These are phyloP conservation scores for Steinernema hermaphroditum DNA, from an alignment of 2,888 invertebrate species.

Conservation along the genomic window DNA sequence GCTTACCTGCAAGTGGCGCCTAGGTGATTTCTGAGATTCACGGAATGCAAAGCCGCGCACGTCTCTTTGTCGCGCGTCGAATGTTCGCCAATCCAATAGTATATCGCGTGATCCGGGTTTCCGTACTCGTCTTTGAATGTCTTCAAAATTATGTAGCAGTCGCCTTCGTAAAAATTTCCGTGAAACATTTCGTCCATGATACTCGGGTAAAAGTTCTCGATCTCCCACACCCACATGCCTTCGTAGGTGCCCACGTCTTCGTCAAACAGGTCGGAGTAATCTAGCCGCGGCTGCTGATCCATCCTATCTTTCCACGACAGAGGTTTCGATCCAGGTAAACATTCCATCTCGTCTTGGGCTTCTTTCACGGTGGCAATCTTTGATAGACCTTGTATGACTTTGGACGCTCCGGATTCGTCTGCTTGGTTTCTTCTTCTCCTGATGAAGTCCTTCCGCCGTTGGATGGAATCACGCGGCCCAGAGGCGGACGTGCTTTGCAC, in stretches of 20 bases:
- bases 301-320: conserved; percentile 49
- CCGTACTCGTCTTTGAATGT: conserved; percentile 67
- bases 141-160: conserved; percentile 85
- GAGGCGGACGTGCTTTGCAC: conserved; percentile 41
- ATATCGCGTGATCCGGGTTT: conserved; percentile 89
- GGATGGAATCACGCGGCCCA: conserved; percentile 82
- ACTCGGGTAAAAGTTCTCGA: conserved; percentile 96
- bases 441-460: conserved; percentile 80
- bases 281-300: conserved; percentile 57
- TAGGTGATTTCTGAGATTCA: conserved; percentile 90
- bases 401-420: conserved; percentile 77
- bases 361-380: conserved; percentile 73
- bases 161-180: conserved; percentile 93
- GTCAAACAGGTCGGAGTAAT: conserved; percentile 62
- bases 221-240: conserved; percentile 93
- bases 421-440: conserved; percentile 77
- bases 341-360: conserved; percentile 47
- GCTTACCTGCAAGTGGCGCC: conserved; percentile 74
- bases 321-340: conserved; percentile 38
- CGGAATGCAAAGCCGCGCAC: conserved; percentile 96
- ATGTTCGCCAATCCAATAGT: conserved; percentile 96
- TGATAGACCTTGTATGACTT: conserved; percentile 75
- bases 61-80: conserved; percentile 84
- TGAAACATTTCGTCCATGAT: conserved; percentile 81
- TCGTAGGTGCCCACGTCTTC: conserved; percentile 82